These are phyloP conservation scores for Lophochroa leadbeateri DNA, from an alignment of 2,113 vertebrate species.

Conservation along the genomic window DNA sequence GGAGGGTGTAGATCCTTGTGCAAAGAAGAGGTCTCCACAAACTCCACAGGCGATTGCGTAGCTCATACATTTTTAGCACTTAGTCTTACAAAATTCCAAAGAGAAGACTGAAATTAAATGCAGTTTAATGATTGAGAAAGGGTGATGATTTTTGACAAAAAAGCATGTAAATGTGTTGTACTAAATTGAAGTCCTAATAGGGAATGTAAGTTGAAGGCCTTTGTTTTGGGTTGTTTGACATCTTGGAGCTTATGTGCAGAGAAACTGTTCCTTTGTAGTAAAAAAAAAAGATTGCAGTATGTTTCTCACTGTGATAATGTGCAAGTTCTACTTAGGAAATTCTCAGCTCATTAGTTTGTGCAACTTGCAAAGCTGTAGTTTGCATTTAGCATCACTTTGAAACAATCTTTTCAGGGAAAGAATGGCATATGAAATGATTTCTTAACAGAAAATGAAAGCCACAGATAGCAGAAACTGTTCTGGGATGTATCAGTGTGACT, in stretches of 20 bases:
- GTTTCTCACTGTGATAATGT: neutral
- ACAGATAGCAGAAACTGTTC: neutral
- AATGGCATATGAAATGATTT: neutral
- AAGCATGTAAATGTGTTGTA: neutral
- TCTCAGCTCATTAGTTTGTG: neutral
- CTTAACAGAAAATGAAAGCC: neutral
- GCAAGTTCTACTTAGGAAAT: neutral
- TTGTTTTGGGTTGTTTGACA: neutral
- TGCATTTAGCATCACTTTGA: neutral
- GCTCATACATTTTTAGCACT: neutral
- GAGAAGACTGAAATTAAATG: neutral
- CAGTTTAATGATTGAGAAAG: neutral
- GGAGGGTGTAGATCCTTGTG: too few species aligned
- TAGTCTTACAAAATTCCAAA: neutral
- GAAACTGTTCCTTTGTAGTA: neutral
- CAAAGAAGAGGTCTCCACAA: neutral
- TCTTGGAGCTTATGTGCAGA: neutral
- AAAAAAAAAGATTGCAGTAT: neutral
- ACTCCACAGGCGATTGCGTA: neutral
- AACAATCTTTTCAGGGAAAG: neutral
- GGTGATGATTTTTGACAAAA: neutral
- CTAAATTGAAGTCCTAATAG: neutral
- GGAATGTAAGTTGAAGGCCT: neutral
- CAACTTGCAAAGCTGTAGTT: neutral
- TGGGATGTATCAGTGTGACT: neutral